phyloP scores from a whole-genome alignment of 2,797 vertebrate species.

The Neosalanx taihuensis region DNA sequence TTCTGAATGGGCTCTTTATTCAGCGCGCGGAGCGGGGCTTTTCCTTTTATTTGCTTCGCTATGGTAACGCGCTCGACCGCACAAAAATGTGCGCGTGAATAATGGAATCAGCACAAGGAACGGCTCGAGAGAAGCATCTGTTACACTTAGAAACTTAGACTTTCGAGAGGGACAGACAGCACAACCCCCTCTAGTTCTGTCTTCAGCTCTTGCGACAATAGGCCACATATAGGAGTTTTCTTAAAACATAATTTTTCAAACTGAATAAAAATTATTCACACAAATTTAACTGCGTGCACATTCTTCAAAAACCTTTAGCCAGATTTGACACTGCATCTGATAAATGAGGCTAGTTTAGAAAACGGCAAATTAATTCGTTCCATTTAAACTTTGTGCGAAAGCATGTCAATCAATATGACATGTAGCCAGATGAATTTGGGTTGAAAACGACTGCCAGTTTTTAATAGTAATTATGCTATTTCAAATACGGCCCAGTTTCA shows the following conservation, averaged over 20 bases:
- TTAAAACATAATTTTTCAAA: neutral
- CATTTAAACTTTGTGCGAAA: conserved; percentile 22
- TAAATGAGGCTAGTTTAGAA: conserved; percentile 16
- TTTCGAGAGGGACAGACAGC: conserved; percentile 84
- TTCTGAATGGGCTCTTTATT: conserved; percentile 95
- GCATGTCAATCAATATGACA: conserved; percentile 38
- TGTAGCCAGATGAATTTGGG: conserved; percentile 4
- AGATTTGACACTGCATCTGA: conserved; percentile 20
- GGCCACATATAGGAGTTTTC: neutral
- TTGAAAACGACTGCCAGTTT: conserved; percentile 8
- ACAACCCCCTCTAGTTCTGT: conserved; percentile 76
- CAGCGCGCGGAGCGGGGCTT: conserved; percentile 88
- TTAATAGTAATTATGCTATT: neutral
- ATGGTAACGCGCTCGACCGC: conserved; percentile 97
- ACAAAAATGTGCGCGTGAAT: conserved; percentile 93
- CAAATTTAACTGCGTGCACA: no score
- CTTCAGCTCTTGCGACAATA: conserved; percentile 39
- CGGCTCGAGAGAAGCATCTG: conserved; percentile 95
- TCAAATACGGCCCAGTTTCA: conserved; percentile 8
- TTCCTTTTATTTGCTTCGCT: conserved; percentile 98
- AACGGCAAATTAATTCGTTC: conserved; percentile 21
- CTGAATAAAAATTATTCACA: conserved; percentile 16
- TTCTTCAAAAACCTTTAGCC: conserved; percentile 22
- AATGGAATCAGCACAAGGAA: conserved; percentile 91
- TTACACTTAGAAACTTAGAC: conserved; percentile 99